phyloP scores from a whole-genome alignment of 2,113 vertebrate genomes.

The Brachypodius melanocephalos region DNA sequence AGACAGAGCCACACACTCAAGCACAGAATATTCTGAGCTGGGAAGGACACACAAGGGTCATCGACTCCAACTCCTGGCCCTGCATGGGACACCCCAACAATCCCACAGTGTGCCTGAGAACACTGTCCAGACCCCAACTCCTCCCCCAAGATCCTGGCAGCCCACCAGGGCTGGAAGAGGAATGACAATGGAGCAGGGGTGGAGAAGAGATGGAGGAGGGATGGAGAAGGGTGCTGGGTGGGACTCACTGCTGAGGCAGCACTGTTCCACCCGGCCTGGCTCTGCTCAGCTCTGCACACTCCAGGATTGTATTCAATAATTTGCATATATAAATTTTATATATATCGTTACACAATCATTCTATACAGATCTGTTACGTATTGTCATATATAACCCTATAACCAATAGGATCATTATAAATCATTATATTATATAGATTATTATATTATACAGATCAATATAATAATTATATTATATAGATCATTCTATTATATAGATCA shows the following conservation, averaged over 20 bases:
- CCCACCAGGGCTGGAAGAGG: neutral
- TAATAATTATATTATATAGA: too few relatives aligned
- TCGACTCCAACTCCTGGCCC: neutral
- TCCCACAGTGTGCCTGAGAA: neutral
- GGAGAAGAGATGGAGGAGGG: neutral
- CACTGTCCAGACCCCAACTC: neutral
- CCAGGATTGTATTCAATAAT: too few relatives aligned
- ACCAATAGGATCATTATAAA: too few relatives aligned
- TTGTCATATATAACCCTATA: neutral
- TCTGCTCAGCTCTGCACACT: rapidly evolving
- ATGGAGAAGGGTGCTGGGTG: neutral
- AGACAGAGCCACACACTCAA: neutral
- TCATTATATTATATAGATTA: too few relatives aligned
- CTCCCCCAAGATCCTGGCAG: neutral
- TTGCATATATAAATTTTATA: too few relatives aligned
- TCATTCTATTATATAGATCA: too few relatives aligned
- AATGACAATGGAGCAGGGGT: neutral
- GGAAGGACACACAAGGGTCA: neutral
- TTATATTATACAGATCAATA: too few relatives aligned
- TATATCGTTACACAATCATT: rapidly evolving
- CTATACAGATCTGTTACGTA: too few relatives aligned
- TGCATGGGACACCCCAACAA: neutral
- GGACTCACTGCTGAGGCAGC: neutral
- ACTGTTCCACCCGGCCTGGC: rapidly evolving
- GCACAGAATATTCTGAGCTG: neutral